phyloP scores from a whole-genome alignment of 2,113 vertebrate species.

The cattle (Bos taurus) region ARS-UCD2.0 NC_037331.1:46281501-46282000 shows the following conservation, averaged over 20 bases:
- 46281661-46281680: neutral
- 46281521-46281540: constrained; percentile 14
- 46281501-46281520: neutral
- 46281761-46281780: neutral
- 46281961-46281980: neutral
- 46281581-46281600: neutral
- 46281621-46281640: neutral
- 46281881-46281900: neutral
- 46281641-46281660: neutral
- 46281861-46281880: neutral
- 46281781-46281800: neutral
- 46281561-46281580: neutral
- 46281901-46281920: neutral
- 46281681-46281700: neutral
- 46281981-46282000: neutral
- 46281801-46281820: neutral
- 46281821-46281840: neutral
- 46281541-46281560: neutral
- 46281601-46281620: neutral
- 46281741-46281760: neutral
- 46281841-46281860: neutral
- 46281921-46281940: neutral
- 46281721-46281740: neutral
- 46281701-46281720: neutral
- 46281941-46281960: neutral